Evolutionary conservation across 2,113 vertebrate genomes (phyloP).

Genomic region (Austrofundulus limnaeus): DNA sequence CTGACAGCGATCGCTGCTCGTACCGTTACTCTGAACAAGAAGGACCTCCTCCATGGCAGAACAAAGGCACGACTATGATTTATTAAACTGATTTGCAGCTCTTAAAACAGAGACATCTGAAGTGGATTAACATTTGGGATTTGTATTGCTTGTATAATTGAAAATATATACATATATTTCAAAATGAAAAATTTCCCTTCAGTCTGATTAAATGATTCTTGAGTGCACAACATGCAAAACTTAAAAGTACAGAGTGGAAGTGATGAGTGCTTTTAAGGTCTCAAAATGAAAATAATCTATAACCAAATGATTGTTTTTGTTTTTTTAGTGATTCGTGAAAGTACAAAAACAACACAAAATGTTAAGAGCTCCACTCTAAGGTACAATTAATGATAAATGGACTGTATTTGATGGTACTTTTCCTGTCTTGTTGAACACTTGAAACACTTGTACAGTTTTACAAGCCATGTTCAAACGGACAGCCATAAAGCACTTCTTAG

Average conservation of each 20-base stretch:
- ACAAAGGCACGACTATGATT: not conserved
- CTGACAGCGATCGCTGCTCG: not conserved
- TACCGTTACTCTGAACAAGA: not conserved
- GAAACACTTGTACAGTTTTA: not conserved
- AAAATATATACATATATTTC: not conserved
- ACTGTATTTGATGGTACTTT: not conserved
- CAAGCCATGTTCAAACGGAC: not conserved
- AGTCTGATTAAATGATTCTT: not conserved
- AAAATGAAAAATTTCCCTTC: not conserved
- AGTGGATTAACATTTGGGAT: not conserved
- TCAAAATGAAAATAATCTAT: not conserved
- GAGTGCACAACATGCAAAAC: not conserved
- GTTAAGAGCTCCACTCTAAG: not conserved
- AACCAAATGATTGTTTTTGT: too few species aligned
- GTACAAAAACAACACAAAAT: not conserved
- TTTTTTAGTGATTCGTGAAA: too few species aligned
- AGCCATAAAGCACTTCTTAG: not conserved
- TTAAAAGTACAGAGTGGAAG: not conserved
- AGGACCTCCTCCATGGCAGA: slow-evolving; percentile 3
- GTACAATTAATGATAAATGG: not conserved
- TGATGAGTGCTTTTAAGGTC: not conserved
- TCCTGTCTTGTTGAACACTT: not conserved
- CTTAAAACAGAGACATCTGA: not conserved
- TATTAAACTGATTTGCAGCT: slow-evolving; percentile 1
- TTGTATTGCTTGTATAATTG: not conserved